Base-by-base conservation (phyloP, 2,113 vertebrate genomes). In the Dolichallabes microphthalmus region DNA sequence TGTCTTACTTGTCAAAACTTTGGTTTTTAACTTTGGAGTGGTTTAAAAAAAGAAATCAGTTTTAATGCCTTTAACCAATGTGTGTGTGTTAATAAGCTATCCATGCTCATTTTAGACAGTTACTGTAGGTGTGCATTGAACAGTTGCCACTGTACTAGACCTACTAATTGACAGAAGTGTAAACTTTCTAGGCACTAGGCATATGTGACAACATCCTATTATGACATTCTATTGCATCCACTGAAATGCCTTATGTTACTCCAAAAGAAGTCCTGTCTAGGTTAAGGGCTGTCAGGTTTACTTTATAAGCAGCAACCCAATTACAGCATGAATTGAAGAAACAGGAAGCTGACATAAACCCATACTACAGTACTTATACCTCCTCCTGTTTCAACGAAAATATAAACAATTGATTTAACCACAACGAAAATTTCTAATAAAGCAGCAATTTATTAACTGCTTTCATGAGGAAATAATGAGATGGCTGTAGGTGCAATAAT, bases 211-310 rank as follows among this genome's bases (percentile, higher is more conserved):
- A 64, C 45, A 66, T 63, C 45, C 45, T 32, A 50, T 32, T n/a
- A 61, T 63, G 30, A 60, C n/a, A n/a, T n/a, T n/a, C n/a, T n/a
- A n/a, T n/a, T n/a, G n/a, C n/a, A 58, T 25, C 19, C 30, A 22
- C 27, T 58, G 32, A 60, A 78, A 79, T 60, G 7, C 50, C 53
- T 79, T 78, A 79, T 79, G 55, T 60, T 39, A 39, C 77, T 60
- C 20, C 19, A 39, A 79, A 58, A 60, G 60, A 79, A 60, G 77
- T 25, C 55, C 35, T 60, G 55, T 79, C 53, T 35, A 20, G 76
- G 55, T 79, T 58, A 22, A 32, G 27, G 76, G 53, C 60, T 57
- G 76, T 58, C 53, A 57, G 53, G 25, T 75, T 53, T 39, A 58
- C 19, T 58, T 20, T 32, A 58, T 58, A 79, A 79, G 60, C 12